phyloP scores from a whole-genome alignment of 2,113 vertebrate species.

The Hystrix brachyura region DNA sequence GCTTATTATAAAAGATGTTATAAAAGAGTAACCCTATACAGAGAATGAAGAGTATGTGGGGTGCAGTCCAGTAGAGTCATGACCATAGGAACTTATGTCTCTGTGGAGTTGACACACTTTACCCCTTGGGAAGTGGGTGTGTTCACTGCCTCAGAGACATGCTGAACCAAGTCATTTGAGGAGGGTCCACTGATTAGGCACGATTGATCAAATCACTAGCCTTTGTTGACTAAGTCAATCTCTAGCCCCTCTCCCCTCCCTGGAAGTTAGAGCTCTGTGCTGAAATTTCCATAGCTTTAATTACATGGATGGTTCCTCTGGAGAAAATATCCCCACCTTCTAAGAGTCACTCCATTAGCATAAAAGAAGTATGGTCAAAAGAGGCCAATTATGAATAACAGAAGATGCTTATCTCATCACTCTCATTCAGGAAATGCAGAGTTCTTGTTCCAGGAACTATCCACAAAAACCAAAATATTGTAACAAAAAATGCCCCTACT shows the following conservation, averaged over 20 bases:
- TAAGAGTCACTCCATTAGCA: neutral
- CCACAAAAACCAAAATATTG: neutral
- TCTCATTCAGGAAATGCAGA: neutral
- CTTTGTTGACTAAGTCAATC: neutral
- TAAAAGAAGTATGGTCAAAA: neutral
- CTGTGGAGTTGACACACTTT: neutral
- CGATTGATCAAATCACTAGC: neutral
- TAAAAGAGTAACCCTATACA: neutral
- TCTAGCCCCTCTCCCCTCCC: neutral
- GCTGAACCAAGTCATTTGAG: neutral
- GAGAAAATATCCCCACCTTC: neutral
- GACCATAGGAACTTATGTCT: too few species aligned
- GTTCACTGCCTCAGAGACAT: neutral
- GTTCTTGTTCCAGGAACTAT: neutral
- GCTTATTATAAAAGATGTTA: neutral
- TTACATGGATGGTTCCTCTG: neutral
- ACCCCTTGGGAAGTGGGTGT: neutral
- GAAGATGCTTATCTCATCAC: neutral
- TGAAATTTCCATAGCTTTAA: neutral
- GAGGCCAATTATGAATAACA: neutral
- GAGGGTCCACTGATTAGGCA: neutral
- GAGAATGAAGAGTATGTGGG: neutral
- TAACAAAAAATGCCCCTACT: neutral
- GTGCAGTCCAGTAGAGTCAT: neutral
- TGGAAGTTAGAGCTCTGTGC: too few species aligned